Conservation (phyloP, 2,888 invertebrate species). For the Calephelis perditalis region DNA sequence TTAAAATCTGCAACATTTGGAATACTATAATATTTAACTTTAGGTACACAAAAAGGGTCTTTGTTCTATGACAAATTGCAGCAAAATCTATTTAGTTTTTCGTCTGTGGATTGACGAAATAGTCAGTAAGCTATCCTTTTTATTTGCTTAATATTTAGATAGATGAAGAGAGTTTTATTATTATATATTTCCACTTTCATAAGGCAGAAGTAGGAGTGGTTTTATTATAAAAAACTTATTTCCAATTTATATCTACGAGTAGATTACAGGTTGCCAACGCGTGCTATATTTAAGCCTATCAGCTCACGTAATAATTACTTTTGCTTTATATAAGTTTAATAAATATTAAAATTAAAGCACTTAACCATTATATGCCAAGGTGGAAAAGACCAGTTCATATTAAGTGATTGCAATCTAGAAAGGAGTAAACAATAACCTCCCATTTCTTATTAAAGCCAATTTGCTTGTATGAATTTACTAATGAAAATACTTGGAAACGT, state of each 20-base stretch:
- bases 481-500: neutral
- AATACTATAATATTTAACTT: too few species aligned
- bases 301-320: neutral
- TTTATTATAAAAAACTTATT: neutral
- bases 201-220: too few species aligned
- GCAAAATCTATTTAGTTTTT: too few species aligned
- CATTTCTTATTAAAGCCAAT: neutral
- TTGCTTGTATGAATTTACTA: neutral
- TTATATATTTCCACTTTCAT: too few species aligned
- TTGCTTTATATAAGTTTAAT: conserved; percentile 4
- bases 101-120: too few species aligned
- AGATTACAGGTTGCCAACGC: neutral
- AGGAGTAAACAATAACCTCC: conserved; percentile 7
- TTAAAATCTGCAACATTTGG: too few species aligned
- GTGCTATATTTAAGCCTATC: neutral
- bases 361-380: conserved; percentile 5
- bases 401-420: conserved; percentile 9
- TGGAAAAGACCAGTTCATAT: conserved; percentile 4
- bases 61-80: too few species aligned
- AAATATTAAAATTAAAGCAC: conserved; percentile 4
- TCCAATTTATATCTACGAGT: neutral
- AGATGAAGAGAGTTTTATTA: too few species aligned
- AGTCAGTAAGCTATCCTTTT: too few species aligned
- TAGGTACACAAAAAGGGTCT: too few species aligned
- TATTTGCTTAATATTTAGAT: too few species aligned